These are phyloP conservation scores for Bombus difficillimus DNA, from an alignment of 1,140 invertebrate genomes.

Conservation along the genomic window DNA sequence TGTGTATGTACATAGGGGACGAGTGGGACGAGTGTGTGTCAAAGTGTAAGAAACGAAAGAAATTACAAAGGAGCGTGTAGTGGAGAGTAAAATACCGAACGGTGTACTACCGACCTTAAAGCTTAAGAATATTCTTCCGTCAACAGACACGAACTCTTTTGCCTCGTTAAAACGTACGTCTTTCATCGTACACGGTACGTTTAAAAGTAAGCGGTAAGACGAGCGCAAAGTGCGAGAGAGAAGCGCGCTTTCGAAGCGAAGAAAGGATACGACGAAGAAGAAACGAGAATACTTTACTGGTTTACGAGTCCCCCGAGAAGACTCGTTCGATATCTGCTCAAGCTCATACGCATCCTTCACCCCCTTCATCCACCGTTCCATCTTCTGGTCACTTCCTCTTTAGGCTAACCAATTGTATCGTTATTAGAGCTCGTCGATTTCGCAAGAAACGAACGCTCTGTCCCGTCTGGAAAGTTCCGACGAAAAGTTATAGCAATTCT, in stretches of 20 bases:
- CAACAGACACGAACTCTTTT: neutral
- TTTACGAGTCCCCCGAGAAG: neutral
- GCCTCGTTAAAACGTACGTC: neutral
- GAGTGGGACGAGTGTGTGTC: neutral
- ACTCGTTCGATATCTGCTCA: constrained; percentile 45
- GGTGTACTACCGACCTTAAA: neutral
- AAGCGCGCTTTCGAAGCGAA: neutral
- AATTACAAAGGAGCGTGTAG: neutral
- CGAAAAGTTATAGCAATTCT: constrained; percentile 57
- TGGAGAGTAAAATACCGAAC: neutral
- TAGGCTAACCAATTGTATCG: constrained; percentile 37
- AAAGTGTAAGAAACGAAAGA: neutral
- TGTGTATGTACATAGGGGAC: neutral
- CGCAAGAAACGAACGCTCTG: constrained; percentile 2
- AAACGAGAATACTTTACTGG: neutral
- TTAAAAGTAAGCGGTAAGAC: neutral
- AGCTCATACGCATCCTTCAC: constrained; percentile 29
- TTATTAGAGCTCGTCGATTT: constrained; percentile 43
- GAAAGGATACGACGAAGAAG: neutral
- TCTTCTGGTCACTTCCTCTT: constrained; percentile 26
- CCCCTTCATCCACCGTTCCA: neutral
- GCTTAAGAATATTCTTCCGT: neutral
- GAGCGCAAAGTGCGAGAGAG: neutral
- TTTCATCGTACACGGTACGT: constrained; percentile 1
- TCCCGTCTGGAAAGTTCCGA: constrained; percentile 21